Evolutionary conservation across 2,113 vertebrate genomes (phyloP), one percentile per base, ranked within the genome.

Genomic region (Eublepharis macularius): DNA sequence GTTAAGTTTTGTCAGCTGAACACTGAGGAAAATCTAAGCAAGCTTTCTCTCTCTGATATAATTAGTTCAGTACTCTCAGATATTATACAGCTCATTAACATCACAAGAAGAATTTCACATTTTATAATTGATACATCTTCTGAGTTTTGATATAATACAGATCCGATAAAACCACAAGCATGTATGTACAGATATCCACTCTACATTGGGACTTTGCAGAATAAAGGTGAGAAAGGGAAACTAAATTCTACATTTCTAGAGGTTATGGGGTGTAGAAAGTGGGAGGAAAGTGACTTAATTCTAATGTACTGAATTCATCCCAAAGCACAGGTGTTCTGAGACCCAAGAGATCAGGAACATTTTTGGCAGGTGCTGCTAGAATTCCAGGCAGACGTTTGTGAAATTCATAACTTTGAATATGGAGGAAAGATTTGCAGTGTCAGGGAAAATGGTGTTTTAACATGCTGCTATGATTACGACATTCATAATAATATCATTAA

Each of bases 381-480:
- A 88, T 91, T 92, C 76, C 86, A 91, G 85, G 81, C 91, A 93
- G 78, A 69, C 81, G 60, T 92, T 89, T 91, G 85, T 79, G 90
- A 90, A 93, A 88, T 39, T 88, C 90, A 86, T 85, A 86, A 86
- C 83, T 6, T 12, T 1, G 2, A 90, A 80, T 75, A 86, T 73
- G 91, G 84, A 88, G 82, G 83, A 88, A 87, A 92, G 91, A 87
- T 83, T 92, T 89, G 86, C 85, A 88, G 90, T 93, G 90, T 92
- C 16, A 19, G 43, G 66, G 16, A 29, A 80, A 93, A 88, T 94
- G 89, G 86, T 89, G 85, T n/a, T 86, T 66, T 83, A 87, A 92
- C 86, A 92, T 92, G 85, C 54, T 17, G 39, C 47, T 60, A 79
- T 19, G 80, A 34, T 21, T 89, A 85, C 90, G 89, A 88, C 85